These are phyloP conservation scores for Drosophila antonietae DNA, from an alignment of 2,888 invertebrate species.

Conservation along the genomic window DNA sequence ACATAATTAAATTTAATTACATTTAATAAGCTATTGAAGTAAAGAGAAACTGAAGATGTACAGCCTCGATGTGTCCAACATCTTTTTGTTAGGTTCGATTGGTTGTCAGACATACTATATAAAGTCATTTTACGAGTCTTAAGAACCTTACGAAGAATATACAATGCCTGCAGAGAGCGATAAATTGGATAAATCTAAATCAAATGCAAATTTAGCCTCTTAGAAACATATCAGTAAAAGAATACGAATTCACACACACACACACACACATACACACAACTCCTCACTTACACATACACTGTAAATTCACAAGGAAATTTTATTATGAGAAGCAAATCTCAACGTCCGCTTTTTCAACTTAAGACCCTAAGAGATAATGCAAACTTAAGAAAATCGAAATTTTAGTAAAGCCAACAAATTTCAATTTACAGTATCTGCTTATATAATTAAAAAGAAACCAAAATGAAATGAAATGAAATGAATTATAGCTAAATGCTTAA, in stretches of 20 bases:
- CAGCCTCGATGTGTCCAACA: slow-evolving; percentile 39
- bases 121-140: slow-evolving; percentile 24
- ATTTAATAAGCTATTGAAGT: slow-evolving; percentile 25
- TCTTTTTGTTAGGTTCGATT: slow-evolving; percentile 37
- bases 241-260: slow-evolving; percentile 51
- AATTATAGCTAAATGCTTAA: slow-evolving; percentile 39
- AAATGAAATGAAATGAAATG: slow-evolving; percentile 25
- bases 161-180: slow-evolving; percentile 17
- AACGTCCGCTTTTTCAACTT: slow-evolving; percentile 74
- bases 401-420: slow-evolving; percentile 46
- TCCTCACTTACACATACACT: slow-evolving; percentile 44
- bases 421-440: slow-evolving; percentile 34
- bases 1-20: slow-evolving; percentile 30
- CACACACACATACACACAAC: slow-evolving; percentile 22
- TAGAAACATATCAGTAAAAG: slow-evolving; percentile 84
- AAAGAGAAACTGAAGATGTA: neutral
- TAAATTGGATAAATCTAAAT: slow-evolving; percentile 42
- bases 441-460: slow-evolving; percentile 27
- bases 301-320: slow-evolving; percentile 66
- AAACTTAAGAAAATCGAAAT: slow-evolving; percentile 21
- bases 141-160: slow-evolving; percentile 31
- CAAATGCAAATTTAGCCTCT: slow-evolving; percentile 82
- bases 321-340: slow-evolving; percentile 65
- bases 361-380: slow-evolving; percentile 33
- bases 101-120: slow-evolving; percentile 26